These are phyloP conservation scores for Galerucella pusilla DNA, from an alignment of 2,888 invertebrate genomes.

Conservation along the genomic window DNA sequence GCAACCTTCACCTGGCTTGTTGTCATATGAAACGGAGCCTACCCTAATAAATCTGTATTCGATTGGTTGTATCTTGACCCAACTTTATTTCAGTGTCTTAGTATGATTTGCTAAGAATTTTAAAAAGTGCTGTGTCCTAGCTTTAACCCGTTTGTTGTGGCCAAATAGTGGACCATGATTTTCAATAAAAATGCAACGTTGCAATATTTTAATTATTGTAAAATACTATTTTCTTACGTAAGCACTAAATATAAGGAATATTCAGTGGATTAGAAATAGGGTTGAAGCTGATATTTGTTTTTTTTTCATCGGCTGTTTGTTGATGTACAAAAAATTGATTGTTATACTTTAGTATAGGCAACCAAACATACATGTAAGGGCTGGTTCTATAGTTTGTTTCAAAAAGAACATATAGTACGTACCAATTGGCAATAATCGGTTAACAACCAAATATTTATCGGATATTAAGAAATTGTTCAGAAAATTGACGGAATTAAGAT, in stretches of 20 bases:
- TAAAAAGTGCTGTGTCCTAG: conserved; percentile 33
- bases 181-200: conserved; percentile 30
- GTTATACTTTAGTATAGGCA: too few species aligned
- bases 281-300: background rate
- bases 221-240: conserved; percentile 36
- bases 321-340: background rate
- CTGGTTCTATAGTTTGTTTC: too few species aligned
- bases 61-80: conserved; percentile 14
- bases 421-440: too few species aligned
- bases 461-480: too few species aligned
- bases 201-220: conserved; percentile 28
- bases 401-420: too few species aligned
- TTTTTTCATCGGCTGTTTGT: background rate
- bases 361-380: too few species aligned
- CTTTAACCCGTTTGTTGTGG: conserved; percentile 37
- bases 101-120: conserved; percentile 28
- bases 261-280: conserved; percentile 7
- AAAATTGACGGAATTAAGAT: background rate
- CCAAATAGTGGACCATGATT: conserved; percentile 42
- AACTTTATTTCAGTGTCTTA: conserved; percentile 19
- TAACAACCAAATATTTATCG: too few species aligned
- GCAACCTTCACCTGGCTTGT: too few species aligned
- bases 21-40: too few species aligned
- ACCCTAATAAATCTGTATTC: background rate
- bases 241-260: conserved; percentile 19